Evolutionary conservation across 2,113 vertebrate genomes (phyloP).

Genomic region (Glaucomys volans): DNA sequence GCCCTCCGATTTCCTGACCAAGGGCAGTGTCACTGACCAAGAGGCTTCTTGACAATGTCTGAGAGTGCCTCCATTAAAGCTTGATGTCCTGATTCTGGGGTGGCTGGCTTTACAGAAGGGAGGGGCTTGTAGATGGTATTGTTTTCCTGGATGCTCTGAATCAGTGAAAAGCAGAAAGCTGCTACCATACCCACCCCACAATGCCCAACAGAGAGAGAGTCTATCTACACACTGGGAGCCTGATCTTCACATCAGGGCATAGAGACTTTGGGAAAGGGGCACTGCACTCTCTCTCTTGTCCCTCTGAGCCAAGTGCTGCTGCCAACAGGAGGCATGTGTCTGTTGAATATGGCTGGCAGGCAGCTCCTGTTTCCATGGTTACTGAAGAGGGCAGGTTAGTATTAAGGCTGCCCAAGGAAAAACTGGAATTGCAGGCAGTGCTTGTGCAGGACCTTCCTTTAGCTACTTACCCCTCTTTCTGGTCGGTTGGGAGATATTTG

Average conservation of each 20-base stretch:
- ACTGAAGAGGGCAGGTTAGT: conserved; percentile 58
- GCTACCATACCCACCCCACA: fast-evolving
- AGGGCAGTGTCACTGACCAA: background rate
- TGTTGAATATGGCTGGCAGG: conserved; percentile 59
- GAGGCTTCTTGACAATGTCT: background rate
- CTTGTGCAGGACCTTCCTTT: background rate
- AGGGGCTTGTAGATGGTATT: fast-evolving
- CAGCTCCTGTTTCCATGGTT: conserved; percentile 78
- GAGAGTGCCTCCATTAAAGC: background rate
- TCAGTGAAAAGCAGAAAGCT: background rate
- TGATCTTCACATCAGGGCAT: background rate
- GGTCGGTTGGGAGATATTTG: background rate
- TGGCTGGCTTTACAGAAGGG: background rate
- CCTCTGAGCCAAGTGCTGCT: background rate
- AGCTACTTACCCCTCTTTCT: background rate
- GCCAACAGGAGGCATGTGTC: background rate
- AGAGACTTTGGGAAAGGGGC: background rate
- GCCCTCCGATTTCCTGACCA: background rate
- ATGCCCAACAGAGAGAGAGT: background rate
- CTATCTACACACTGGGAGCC: background rate
- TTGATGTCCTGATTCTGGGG: background rate
- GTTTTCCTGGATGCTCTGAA: background rate
- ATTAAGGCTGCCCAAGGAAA: conserved; percentile 24
- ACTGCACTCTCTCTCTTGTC: background rate
- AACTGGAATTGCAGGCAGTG: background rate